phyloP scores from a whole-genome alignment of 2,888 invertebrate species.

The Colletes collaris region DNA sequence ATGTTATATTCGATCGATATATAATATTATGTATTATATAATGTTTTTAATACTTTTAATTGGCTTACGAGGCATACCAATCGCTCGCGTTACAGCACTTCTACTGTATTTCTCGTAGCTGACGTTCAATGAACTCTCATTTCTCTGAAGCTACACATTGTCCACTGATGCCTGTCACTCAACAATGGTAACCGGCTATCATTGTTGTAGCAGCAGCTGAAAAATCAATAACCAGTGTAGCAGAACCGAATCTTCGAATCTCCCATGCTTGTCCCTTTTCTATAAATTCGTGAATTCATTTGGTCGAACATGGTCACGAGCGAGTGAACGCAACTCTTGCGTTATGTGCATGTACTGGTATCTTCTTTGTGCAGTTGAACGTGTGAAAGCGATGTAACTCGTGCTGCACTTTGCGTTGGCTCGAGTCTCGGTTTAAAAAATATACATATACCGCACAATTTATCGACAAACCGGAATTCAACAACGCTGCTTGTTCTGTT shows the following conservation, averaged over 20 bases:
- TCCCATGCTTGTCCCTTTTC: not conserved
- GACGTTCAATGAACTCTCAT: slow-evolving; percentile 53
- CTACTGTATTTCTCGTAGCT: slow-evolving; percentile 35
- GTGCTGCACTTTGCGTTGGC: no score
- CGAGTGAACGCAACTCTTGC: slow-evolving; percentile 4
- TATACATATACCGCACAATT: no score
- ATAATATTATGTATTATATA: no score
- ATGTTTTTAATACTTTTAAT: not conserved
- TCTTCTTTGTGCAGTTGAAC: no score
- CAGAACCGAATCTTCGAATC: slow-evolving; percentile 49
- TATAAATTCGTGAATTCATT: slow-evolving; percentile 14
- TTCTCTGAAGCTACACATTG: slow-evolving; percentile 41
- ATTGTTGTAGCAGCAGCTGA: slow-evolving; percentile 53
- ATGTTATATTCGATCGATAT: no score
- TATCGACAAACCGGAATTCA: no score
- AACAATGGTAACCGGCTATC: slow-evolving; percentile 50
- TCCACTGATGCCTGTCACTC: slow-evolving; percentile 32
- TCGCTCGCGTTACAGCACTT: slow-evolving; percentile 28
- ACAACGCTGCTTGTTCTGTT: no score
- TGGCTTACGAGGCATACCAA: not conserved
- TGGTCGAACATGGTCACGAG: not conserved
- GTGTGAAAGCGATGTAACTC: no score
- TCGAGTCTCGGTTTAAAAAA: no score
- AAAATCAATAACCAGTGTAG: slow-evolving; percentile 63
- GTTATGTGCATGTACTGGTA: not conserved